Percentiles rank a stretch among this genome's conserved stretches.
These are phyloP conservation scores for Anas platyrhynchos DNA, from an alignment of 2,113 vertebrate genomes.

Conservation along the genomic window DNA sequence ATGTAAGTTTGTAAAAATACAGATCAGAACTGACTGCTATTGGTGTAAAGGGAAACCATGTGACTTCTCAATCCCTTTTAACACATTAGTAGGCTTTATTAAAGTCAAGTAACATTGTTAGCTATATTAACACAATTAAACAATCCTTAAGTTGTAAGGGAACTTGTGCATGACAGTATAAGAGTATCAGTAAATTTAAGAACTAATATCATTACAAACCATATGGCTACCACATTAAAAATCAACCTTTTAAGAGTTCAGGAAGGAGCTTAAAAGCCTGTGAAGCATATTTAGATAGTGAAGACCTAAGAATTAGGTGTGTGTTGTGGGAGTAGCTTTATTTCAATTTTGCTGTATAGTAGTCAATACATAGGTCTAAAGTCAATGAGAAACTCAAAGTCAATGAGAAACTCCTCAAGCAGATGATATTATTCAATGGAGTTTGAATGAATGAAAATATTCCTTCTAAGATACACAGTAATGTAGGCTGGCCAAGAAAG, in stretches of 20 bases:
- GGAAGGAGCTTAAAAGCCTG: background rate
- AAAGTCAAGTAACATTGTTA: background rate
- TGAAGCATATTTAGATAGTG: background rate
- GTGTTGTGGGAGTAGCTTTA: background rate
- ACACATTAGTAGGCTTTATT: background rate
- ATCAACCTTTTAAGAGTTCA: background rate
- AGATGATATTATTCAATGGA: background rate
- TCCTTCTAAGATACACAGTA: background rate
- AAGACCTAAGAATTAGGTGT: background rate
- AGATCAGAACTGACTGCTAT: background rate
- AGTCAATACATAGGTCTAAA: background rate
- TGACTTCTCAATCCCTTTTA: background rate
- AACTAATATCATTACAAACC: background rate
- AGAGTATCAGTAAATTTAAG: background rate
- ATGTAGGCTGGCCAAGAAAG: background rate
- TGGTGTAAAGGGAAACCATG: background rate
- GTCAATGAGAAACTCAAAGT: background rate
- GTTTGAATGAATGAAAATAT: background rate
- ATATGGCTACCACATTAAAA: background rate
- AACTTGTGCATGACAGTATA: background rate
- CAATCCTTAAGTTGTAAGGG: background rate
- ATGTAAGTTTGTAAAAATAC: background rate
- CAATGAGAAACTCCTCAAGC: background rate
- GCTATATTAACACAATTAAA: background rate
- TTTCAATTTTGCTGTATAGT: background rate